phyloP scores from a whole-genome alignment of 2,888 invertebrate genomes.

The Candidula unifasciata region DNA sequence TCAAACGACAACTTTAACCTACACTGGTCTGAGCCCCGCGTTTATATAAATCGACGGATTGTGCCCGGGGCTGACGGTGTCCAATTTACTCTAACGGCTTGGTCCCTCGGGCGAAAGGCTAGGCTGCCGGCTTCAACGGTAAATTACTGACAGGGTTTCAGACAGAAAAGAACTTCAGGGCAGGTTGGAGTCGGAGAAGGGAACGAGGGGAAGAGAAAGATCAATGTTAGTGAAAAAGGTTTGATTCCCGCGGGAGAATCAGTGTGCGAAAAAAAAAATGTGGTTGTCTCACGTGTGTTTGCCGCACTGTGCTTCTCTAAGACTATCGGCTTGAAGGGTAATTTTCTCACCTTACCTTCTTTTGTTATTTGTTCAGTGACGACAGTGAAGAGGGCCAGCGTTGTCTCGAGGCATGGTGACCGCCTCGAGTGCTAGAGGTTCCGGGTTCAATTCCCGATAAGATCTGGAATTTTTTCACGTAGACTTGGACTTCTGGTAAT shows the following conservation, averaged over 20 bases:
- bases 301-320: neutral
- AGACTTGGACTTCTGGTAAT: no score
- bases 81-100: conserved; percentile 48
- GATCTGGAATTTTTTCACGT: no score
- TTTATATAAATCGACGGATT: conserved; percentile 23
- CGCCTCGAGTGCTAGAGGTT: no score
- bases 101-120: conserved; percentile 6
- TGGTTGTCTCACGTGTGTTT: neutral
- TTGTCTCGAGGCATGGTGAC: no score
- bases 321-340: neutral
- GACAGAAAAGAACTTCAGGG: neutral
- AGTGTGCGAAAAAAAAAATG: neutral
- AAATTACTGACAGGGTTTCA: conserved; percentile 23
- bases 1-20: conserved; percentile 28
- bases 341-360: no score
- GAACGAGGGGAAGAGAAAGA: neutral
- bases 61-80: conserved; percentile 22
- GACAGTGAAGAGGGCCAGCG: no score
- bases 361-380: no score
- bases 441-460: no score
- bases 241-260: conserved; percentile 9
- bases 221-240: conserved; percentile 1
- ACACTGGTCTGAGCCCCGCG: conserved; percentile 4
- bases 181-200: neutral
- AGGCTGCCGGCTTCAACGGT: conserved; percentile 39